Evolutionary conservation across 2,113 vertebrate genomes (phyloP).

Genomic region (Nibea albiflora): DNA sequence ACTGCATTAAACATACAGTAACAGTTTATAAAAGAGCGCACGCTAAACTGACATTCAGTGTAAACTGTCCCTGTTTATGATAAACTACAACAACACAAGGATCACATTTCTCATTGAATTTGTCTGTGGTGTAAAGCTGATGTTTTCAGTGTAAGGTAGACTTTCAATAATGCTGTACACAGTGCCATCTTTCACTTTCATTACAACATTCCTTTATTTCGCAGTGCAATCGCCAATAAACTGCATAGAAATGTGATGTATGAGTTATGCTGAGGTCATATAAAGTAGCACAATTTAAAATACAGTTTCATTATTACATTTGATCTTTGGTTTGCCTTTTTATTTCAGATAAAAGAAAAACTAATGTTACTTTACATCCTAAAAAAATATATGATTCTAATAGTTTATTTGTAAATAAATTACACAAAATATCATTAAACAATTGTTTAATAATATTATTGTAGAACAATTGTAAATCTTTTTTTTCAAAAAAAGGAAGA

Average conservation of each 20-base stretch:
- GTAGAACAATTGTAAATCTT: not conserved
- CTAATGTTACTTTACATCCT: not conserved
- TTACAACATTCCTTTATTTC: slow-evolving; percentile 19
- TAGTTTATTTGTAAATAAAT: slow-evolving; percentile 1
- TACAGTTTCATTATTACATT: not conserved
- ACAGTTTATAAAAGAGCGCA: slow-evolving; percentile 10
- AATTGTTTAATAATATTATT: too few relatives aligned
- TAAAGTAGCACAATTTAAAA: slow-evolving; percentile 23
- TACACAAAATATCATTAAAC: not conserved
- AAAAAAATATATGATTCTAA: not conserved
- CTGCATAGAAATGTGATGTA: slow-evolving; percentile 31
- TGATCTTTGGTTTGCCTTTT: slow-evolving; percentile 32
- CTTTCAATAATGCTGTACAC: not conserved
- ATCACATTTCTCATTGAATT: not conserved
- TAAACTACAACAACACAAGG: not conserved
- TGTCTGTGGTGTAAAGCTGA: slow-evolving; percentile 14
- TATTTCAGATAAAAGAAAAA: slow-evolving; percentile 11
- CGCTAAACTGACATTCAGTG: slow-evolving; percentile 20
- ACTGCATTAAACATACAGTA: not conserved
- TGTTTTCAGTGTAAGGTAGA: slow-evolving; percentile 13
- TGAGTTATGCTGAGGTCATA: slow-evolving; percentile 4
- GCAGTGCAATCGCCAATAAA: slow-evolving; percentile 21
- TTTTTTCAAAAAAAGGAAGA: not conserved
- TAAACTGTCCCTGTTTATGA: slow-evolving; percentile 11
- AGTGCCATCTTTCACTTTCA: not conserved